Base-by-base conservation (phyloP, 1,140 invertebrate genomes). In the Papilio aristodemus region DNA sequence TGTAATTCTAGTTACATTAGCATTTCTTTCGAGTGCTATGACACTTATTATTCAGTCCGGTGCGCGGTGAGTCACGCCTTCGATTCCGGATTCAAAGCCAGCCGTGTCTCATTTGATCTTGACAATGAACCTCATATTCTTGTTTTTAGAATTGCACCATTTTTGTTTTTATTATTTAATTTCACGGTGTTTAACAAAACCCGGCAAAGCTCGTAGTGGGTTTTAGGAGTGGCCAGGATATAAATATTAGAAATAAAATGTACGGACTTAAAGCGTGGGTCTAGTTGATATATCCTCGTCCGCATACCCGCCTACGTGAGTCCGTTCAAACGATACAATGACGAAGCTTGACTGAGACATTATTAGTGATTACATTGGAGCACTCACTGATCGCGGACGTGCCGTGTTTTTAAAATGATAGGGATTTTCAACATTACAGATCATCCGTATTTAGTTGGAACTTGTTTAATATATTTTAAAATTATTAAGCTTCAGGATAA, bases 101-200 rank as follows among this genome's bases (percentile, higher is more conserved):
- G 19, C n/a, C n/a, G n/a, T n/a, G n/a, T n/a, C n/a, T 54, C 46
- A 54, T 4, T 25, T 54, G 46, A 54, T 54, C 46, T 54, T 25
- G 41, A 43, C 41, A 50, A 50, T 50, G 46, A 50, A 43, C 11
- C 14, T 3, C n/a, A 0, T n/a, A n/a, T 43, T 14, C 13, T 43
- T 43, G n/a, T 3, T 43, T 4, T 7, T 5, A 6, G 41, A 43
- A 14, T 43, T 43, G n/a, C 6, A 4, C 14, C n/a, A n/a, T 43
- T 14, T 39, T 39, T 13, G 38, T 32, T 32, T 6, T 32, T 32
- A 32, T 32, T 32, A 32, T 32, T 32, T 32, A 2, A 6, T 32
- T 2, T 32, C 27, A 32, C 27, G 27, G 6, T 32, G 27, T 32
- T 32, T n/a, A n/a, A n/a, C n/a, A n/a, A n/a, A n/a, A n/a, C n/a